These are phyloP conservation scores for Rhadina sibilatrix DNA, from an alignment of 2,113 vertebrate species.

Conservation along the genomic window DNA sequence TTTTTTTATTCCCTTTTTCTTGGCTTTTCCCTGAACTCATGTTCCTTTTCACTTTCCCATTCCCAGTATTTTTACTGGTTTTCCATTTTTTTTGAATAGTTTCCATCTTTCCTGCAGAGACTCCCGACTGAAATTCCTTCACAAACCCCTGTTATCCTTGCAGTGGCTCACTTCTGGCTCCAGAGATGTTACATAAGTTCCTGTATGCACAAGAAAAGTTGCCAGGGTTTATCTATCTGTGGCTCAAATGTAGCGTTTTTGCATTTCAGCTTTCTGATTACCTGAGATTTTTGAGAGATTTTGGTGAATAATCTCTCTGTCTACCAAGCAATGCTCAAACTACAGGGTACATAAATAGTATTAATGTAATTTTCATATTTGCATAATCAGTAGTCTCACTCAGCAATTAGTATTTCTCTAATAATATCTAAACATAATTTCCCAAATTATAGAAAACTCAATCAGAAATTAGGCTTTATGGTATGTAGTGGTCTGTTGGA, in stretches of 20 bases:
- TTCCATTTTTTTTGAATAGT: background rate
- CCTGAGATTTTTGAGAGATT: background rate
- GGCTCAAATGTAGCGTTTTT: background rate
- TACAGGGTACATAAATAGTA: background rate
- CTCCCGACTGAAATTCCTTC: background rate
- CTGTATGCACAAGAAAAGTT: background rate
- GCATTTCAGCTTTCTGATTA: background rate
- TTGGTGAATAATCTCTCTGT: background rate
- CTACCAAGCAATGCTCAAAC: background rate
- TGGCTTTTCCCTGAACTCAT: background rate
- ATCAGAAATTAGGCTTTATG: background rate
- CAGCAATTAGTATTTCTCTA: constrained; percentile 13
- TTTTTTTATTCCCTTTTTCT: background rate
- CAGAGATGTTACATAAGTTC: background rate
- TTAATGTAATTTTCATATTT: background rate
- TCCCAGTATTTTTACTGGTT: background rate
- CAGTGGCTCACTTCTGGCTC: background rate
- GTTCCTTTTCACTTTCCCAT: background rate
- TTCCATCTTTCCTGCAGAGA: background rate
- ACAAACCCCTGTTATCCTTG: background rate
- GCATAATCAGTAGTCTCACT: background rate
- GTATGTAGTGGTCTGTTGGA: background rate
- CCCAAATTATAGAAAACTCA: background rate
- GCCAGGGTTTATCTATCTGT: background rate
- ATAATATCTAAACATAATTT: background rate